A percentile compares a stretch with the other conserved stretches of the same genome.
These are phyloP conservation scores for Diarsia mendica DNA, from an alignment of 2,888 invertebrate species.

Conservation along the genomic window DNA sequence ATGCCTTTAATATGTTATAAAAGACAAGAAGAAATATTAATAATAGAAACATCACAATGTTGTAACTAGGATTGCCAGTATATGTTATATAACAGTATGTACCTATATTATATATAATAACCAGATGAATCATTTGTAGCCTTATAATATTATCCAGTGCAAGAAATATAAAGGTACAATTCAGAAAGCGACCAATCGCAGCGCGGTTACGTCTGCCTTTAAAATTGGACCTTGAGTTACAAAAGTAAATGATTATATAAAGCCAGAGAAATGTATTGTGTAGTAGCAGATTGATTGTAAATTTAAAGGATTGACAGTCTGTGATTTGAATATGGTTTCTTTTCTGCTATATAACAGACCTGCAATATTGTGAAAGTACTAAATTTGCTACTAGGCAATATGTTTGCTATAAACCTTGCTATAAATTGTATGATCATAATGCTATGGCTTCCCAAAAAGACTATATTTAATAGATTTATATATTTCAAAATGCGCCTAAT, in stretches of 20 bases:
- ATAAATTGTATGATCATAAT: neutral
- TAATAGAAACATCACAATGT: neutral
- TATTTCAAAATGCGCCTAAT: neutral
- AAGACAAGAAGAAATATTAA: constrained; percentile 27
- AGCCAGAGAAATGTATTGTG: neutral
- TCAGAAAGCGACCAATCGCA: neutral
- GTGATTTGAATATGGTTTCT: neutral
- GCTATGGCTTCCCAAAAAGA: neutral
- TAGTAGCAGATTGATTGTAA: neutral
- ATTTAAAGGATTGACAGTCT: neutral
- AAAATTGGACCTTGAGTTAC: neutral
- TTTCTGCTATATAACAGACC: no score
- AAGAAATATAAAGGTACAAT: neutral
- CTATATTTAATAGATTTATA: neutral
- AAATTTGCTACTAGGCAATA: no score
- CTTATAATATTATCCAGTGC: neutral
- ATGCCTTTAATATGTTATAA: constrained; percentile 28
- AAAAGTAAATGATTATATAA: neutral
- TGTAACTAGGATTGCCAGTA: neutral
- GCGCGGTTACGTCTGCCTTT: neutral
- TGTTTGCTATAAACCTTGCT: neutral
- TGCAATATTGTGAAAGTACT: neutral
- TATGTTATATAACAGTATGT: neutral
- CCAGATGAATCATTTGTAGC: neutral
- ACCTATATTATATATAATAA: neutral